phyloP scores from a whole-genome alignment of 2,797 vertebrate species.

The Mionectes olivaceus region DNA sequence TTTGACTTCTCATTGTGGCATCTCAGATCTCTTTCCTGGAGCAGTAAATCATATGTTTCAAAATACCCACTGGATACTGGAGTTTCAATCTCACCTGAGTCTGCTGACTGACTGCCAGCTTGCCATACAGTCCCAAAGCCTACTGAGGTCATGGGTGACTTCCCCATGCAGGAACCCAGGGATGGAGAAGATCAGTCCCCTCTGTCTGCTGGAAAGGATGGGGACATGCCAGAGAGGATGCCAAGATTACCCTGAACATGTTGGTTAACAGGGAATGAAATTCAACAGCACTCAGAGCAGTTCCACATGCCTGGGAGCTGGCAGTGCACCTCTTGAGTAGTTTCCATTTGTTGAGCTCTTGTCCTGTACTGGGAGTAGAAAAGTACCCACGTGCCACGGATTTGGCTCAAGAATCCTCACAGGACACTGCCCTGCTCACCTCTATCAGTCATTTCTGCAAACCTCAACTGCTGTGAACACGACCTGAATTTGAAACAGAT shows the following conservation, averaged over 20 bases:
- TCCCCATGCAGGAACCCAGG: neutral
- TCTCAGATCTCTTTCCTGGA: neutral
- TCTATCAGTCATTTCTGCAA: constrained; percentile 12
- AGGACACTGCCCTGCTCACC: neutral
- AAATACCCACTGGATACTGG: neutral
- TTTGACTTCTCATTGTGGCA: neutral
- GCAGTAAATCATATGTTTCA: neutral
- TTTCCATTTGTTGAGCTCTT: neutral
- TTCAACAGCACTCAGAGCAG: neutral
- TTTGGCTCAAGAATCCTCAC: neutral
- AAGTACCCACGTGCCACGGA: neutral
- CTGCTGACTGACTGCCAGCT: neutral
- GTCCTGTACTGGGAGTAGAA: neutral
- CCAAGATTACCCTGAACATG: accelerated
- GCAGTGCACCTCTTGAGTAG: neutral
- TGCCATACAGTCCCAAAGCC: neutral
- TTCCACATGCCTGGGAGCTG: neutral
- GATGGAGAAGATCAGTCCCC: neutral
- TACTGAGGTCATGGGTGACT: neutral
- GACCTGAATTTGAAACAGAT: constrained; percentile 23
- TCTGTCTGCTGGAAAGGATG: neutral
- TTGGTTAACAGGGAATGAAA: neutral
- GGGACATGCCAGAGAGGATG: neutral
- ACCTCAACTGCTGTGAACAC: neutral
- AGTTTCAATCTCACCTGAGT: neutral